A percentile compares a stretch with the other conserved stretches of the same genome.
These are phyloP conservation scores for Mythimna lalbum DNA, from an alignment of 2,888 invertebrate genomes.

Conservation along the genomic window DNA sequence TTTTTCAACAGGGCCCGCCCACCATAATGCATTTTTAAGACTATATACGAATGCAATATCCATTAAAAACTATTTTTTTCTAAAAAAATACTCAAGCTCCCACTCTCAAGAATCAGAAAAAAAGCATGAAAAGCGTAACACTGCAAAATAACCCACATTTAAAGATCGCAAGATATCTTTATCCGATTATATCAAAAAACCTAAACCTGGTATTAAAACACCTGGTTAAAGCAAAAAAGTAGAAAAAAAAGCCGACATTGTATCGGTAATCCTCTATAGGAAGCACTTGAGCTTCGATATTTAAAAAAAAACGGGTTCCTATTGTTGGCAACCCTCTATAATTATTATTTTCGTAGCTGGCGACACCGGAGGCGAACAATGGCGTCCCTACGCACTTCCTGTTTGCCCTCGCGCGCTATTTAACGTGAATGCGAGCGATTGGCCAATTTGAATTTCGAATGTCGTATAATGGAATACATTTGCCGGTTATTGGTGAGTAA, in stretches of 20 bases:
- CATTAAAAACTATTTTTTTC: constrained; percentile 8
- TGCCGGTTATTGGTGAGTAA: constrained; percentile 79
- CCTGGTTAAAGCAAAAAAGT: constrained; percentile 82
- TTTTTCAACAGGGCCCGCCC: not conserved
- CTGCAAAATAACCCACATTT: constrained; percentile 61
- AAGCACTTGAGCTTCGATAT: constrained; percentile 89
- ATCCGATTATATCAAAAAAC: constrained; percentile 82
- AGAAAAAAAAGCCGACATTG: constrained; percentile 81
- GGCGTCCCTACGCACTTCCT: constrained; percentile 86
- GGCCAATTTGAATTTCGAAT: constrained; percentile 89
- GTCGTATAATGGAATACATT: constrained; percentile 85
- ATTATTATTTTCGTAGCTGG: constrained; percentile 91
- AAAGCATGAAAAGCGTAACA: constrained; percentile 53
- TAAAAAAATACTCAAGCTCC: constrained; percentile 13
- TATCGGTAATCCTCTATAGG: constrained; percentile 88
- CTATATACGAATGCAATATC: constrained; percentile 19
- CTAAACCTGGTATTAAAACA: constrained; percentile 85
- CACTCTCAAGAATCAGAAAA: constrained; percentile 23
- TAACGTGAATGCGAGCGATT: constrained; percentile 88
- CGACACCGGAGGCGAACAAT: constrained; percentile 89
- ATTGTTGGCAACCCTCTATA: constrained; percentile 88
- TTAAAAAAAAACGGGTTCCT: constrained; percentile 78
- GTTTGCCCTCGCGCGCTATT: constrained; percentile 90
- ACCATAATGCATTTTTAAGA: not conserved
- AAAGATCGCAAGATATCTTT: constrained; percentile 72